phyloP scores from a whole-genome alignment of 2,888 invertebrate genomes.

The Megaustenia siamemsis region DNA sequence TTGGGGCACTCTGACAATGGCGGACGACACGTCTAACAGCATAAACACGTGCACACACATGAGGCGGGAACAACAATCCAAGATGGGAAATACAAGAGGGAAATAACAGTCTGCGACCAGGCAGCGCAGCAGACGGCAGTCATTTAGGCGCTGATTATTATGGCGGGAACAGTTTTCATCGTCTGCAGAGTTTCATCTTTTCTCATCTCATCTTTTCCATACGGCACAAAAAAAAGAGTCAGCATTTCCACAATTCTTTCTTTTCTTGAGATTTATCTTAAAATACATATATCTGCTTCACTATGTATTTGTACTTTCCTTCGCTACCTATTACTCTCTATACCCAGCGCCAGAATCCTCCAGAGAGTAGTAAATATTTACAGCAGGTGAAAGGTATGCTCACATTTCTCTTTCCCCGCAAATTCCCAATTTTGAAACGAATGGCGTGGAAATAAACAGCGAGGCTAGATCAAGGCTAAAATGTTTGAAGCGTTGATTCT shows the following conservation, averaged over 20 bases:
- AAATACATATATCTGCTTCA: not conserved
- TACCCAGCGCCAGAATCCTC: not conserved
- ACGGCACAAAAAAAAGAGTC: not conserved
- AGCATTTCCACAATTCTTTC: no score
- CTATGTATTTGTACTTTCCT: not conserved
- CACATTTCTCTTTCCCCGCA: not conserved
- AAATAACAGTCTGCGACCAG: not conserved
- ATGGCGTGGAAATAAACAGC: not conserved
- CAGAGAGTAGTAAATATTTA: not conserved
- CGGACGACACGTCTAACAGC: not conserved
- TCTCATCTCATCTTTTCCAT: conserved; percentile 16
- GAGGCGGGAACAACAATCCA: conserved; percentile 2
- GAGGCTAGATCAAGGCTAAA: not conserved
- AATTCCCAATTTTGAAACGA: not conserved
- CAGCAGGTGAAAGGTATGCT: not conserved
- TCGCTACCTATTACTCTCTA: not conserved
- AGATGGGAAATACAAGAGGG: not conserved
- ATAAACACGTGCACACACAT: conserved; percentile 37
- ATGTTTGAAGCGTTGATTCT: not conserved
- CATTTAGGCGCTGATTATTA: conserved; percentile 5
- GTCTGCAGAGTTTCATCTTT: not conserved
- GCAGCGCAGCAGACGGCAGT: conserved; percentile 1
- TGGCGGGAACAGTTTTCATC: not conserved
- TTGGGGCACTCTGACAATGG: not conserved
- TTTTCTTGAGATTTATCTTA: not conserved